Evolutionary conservation across 2,797 vertebrate genomes (phyloP).

Genomic region (Mormyrops boulengeri): DNA sequence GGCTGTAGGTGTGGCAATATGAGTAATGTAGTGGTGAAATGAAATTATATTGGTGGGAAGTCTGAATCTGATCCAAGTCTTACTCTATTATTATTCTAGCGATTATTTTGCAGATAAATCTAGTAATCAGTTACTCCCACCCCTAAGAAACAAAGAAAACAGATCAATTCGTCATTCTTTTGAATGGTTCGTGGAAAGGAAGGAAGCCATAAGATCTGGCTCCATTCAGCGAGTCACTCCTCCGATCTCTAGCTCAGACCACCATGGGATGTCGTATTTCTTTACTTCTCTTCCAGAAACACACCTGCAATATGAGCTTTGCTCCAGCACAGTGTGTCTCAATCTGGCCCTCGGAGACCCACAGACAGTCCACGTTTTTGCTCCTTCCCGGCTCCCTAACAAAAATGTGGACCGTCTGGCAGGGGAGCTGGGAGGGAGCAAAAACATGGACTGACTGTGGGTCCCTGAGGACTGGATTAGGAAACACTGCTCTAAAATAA

Average conservation of each 20-base stretch:
- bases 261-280: background rate
- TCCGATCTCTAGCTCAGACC: background rate
- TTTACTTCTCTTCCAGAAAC: background rate
- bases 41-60: background rate
- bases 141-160: background rate
- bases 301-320: background rate
- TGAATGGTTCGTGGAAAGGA: background rate
- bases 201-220: background rate
- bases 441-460: background rate
- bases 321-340: background rate
- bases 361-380: background rate
- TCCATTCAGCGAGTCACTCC: background rate
- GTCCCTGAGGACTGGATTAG: background rate
- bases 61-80: background rate
- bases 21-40: background rate
- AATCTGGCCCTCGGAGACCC: background rate
- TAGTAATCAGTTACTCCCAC: background rate
- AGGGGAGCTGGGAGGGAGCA: background rate
- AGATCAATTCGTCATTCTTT: background rate
- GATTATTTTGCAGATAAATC: background rate
- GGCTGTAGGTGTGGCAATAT: background rate
- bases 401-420: background rate
- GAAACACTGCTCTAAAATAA: background rate
- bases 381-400: background rate
- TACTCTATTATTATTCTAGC: background rate